Base-by-base conservation (phyloP, 2,888 invertebrate species). In the Thecocarcelia acutangulata region DNA sequence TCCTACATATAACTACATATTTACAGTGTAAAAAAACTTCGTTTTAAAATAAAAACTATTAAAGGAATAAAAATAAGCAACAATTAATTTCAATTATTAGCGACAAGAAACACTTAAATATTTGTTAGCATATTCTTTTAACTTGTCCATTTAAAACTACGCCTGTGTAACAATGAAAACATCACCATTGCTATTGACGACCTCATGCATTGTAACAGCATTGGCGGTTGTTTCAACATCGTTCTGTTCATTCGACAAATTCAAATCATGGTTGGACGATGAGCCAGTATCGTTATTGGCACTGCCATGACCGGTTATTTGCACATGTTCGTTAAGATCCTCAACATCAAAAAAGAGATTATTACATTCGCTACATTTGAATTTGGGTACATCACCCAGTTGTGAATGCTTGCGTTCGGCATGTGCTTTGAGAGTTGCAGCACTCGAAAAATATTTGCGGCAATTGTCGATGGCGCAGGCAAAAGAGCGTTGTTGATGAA, bases 311-410 rank as follows among this genome's bases (percentile, higher is more conserved):
- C 89, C 90, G 70, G 93, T 87, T n/a, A 84, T 85, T 80, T 89
- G 87, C 9, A 89, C 87, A 76, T 89, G 89, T 21, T 86, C 92
- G 90, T 93, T 93, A 80, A 93, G 89, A 84, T 92, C 92, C 0
- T 93, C 93, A 3, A 93, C 92, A 80, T 92, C 92, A 83, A 92
- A 92, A 88, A 93, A 93, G 56, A 92, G 91, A 86, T 92, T 92
- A 15, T 91, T 90, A 86, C 93, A 93, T 63, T 92, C 92, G 3
- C 92, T 91, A 85, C 93, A 94, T 63, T 92, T 90, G 82, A 85
- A 90, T 59, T 87, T 86, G 15, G 87, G 92, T 90, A 87, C 87
- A 75, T 70, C 66, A 19, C 85, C 61, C 2, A 85, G 83, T 40
- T 88, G 87, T 6, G 87, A 85, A 84, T 90, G 90, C 81, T 90